Evolutionary conservation across 2,888 invertebrate genomes (phyloP), one percentile per base, ranked within the genome.

Genomic region (Himalopsyche kuldschensis): DNA sequence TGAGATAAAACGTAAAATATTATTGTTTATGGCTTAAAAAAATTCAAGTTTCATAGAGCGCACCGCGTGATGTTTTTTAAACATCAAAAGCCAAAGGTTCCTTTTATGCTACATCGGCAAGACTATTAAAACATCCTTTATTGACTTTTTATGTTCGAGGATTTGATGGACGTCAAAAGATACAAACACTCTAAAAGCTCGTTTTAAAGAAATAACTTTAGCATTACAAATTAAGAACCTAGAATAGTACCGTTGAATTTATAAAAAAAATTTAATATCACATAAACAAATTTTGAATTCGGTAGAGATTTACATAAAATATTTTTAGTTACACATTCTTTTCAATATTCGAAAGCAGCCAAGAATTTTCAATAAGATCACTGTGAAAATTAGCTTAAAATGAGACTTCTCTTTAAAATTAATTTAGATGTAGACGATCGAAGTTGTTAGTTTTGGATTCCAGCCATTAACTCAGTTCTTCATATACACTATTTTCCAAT

Each of bases 81-180:
- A 75, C 75, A 75, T 31, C 30, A 17, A n/a, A 75, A 17, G n/a
- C 11, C 3, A 75, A 75, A 32, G 75, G 31, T 31, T 31, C 31
- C 48, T 79, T 79, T 79, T 55, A 79, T 79, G 30, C n/a, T 48
- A 79, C 79, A 55, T 79, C 30, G 79, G 46, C 79, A 79, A 10
- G 79, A 79, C 30, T 79, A 79, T 32, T 31, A 32, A n/a, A 55
- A 55, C 6, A 55, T 55, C 47, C 11, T 79, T 79, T 55, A 79
- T 79, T 79, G 46, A 31, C 27, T 48, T 48, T 79, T 79, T 55
- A 79, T 79, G 47, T 17, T 55, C 30, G 32, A 47, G 55, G 17
- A 55, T 55, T 55, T 20, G 20, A 55, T 55, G 24, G 20, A 20
- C 20, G 4, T 55, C 10, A 55, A 55, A 55, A 55, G 20, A 4